Evolutionary conservation across 2,113 vertebrate genomes (phyloP).

Genomic region (Tachycineta bicolor): DNA sequence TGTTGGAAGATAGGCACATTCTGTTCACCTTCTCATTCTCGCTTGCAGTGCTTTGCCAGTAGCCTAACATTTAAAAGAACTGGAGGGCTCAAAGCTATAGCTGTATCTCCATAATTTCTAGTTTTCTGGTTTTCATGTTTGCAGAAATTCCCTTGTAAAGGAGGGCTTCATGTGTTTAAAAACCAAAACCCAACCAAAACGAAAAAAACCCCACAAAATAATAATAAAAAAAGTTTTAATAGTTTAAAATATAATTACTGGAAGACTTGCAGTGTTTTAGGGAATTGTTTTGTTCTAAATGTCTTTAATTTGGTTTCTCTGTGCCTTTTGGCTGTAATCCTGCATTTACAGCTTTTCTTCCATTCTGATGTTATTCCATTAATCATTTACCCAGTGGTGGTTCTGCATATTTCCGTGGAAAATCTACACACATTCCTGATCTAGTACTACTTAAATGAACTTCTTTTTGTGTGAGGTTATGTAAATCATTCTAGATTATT

Average conservation of each 20-base stretch:
- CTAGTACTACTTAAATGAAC: not conserved
- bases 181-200: not conserved
- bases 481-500: not conserved
- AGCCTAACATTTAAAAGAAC: not conserved
- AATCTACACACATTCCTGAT: not conserved
- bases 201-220: not conserved
- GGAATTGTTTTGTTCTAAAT: constrained; percentile 21
- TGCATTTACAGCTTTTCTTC: constrained; percentile 48
- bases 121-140: not conserved
- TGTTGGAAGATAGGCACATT: not conserved
- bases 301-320: constrained; percentile 37
- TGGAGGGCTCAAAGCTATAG: not conserved
- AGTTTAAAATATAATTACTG: not conserved
- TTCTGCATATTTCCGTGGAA: constrained; percentile 13
- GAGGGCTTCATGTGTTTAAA: not conserved
- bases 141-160: not conserved
- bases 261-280: not conserved
- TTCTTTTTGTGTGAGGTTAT: not conserved
- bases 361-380: constrained; percentile 29
- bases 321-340: constrained; percentile 25
- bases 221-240: not conserved
- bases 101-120: not conserved
- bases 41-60: not conserved
- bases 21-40: not conserved
- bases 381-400: constrained; percentile 10